Conservation (phyloP, 2,888 invertebrate species). For the Pachliopta kotzebuea region DNA sequence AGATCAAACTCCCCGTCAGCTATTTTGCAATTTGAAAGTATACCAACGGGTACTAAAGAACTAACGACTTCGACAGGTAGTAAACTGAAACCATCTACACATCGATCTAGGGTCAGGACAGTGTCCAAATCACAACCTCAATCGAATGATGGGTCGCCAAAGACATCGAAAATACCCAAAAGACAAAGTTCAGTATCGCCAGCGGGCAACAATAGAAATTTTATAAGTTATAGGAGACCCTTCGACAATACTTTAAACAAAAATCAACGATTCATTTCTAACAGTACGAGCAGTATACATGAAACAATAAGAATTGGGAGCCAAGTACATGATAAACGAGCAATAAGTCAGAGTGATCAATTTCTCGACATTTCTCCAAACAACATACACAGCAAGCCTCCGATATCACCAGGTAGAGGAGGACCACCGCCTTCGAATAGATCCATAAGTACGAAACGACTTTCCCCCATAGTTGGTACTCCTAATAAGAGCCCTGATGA, state of each 20-base stretch:
- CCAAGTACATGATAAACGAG: slow-evolving; percentile 63
- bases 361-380: slow-evolving; percentile 60
- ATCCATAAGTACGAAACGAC: slow-evolving; percentile 66
- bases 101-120: slow-evolving; percentile 59
- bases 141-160: slow-evolving; percentile 72
- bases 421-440: slow-evolving; percentile 74
- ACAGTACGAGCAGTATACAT: slow-evolving; percentile 73
- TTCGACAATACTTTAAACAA: slow-evolving; percentile 53
- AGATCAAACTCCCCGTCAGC: slow-evolving; percentile 71
- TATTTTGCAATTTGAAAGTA: slow-evolving; percentile 57
- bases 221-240: slow-evolving; percentile 46
- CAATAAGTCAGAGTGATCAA: slow-evolving; percentile 67
- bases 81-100: slow-evolving; percentile 52
- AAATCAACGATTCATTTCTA: slow-evolving; percentile 69
- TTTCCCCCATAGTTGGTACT: slow-evolving; percentile 75
- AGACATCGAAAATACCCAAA: slow-evolving; percentile 73
- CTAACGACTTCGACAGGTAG: slow-evolving; percentile 54
- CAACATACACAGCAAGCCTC: slow-evolving; percentile 70
- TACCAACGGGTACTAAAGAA: slow-evolving; percentile 47
- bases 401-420: slow-evolving; percentile 69
- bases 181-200: slow-evolving; percentile 72
- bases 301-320: slow-evolving; percentile 69
- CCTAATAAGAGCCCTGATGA: slow-evolving; percentile 76
- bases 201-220: slow-evolving; percentile 46
- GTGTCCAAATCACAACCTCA: slow-evolving; percentile 70